phyloP scores from a whole-genome alignment of 2,888 invertebrate species.

The Nomada hirtipes region DNA sequence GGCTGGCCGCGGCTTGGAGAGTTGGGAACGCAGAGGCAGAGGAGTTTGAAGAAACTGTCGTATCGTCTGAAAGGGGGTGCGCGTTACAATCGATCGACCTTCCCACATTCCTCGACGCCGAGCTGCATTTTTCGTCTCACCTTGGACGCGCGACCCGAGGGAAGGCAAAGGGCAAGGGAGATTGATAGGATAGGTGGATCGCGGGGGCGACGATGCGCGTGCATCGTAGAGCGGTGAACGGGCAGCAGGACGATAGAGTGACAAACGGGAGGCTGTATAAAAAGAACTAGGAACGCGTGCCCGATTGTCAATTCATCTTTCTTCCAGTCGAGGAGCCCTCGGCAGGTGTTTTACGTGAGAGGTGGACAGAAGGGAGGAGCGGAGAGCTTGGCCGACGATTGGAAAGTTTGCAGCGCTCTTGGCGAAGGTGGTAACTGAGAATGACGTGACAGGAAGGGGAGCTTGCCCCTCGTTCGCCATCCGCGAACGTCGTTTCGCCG shows the following conservation, averaged over 20 bases:
- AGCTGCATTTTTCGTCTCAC: slow-evolving; percentile 56
- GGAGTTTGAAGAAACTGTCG: slow-evolving; percentile 18
- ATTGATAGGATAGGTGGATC: background rate
- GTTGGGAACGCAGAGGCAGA: background rate
- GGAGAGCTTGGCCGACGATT: slow-evolving; percentile 1
- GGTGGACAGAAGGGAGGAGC: background rate
- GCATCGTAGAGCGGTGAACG: too few species aligned
- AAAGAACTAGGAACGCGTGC: background rate
- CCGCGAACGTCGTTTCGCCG: slow-evolving; percentile 35
- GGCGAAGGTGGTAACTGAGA: slow-evolving; percentile 32
- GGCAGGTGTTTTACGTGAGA: background rate
- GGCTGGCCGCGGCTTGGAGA: too few species aligned
- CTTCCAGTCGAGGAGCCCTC: background rate
- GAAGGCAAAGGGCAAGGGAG: slow-evolving; percentile 24
- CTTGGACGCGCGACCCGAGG: slow-evolving; percentile 29
- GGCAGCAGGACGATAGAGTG: too few species aligned
- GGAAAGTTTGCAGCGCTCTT: slow-evolving; percentile 29
- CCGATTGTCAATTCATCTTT: background rate
- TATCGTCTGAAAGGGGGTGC: slow-evolving; percentile 31
- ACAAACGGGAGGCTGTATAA: too few species aligned
- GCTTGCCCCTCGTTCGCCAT: slow-evolving; percentile 49
- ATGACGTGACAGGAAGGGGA: slow-evolving; percentile 43
- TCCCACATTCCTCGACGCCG: slow-evolving; percentile 45
- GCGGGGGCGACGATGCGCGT: background rate
- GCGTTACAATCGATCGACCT: slow-evolving; percentile 63